Conservation (phyloP, 2,113 vertebrate genomes). For the Prunella himalayana region DNA sequence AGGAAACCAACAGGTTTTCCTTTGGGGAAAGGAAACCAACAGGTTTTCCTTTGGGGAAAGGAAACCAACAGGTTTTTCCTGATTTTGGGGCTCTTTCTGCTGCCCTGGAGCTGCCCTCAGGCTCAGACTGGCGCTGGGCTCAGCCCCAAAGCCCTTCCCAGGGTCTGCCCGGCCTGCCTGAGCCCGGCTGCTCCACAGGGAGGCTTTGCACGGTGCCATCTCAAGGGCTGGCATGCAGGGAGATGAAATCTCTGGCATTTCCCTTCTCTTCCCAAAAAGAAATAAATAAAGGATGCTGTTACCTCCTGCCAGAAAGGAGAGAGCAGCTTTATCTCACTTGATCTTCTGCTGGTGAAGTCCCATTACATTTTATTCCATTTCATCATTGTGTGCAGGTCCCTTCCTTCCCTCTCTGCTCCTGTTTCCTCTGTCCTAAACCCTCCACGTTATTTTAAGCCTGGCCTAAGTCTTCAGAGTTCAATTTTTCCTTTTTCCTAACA, state of each 20-base stretch:
- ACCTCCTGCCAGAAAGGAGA: not conserved
- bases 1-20: not conserved
- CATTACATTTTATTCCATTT: not conserved
- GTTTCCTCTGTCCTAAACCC: not conserved
- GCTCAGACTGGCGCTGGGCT: not conserved
- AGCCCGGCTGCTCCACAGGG: not conserved
- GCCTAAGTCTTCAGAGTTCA: not conserved
- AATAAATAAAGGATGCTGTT: not conserved
- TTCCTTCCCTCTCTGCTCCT: not conserved
- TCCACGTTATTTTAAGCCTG: not conserved
- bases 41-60: too few species aligned
- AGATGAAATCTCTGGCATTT: not conserved
- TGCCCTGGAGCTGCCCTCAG: not conserved
- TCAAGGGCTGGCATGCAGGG: not conserved
- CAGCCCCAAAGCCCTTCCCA: not conserved
- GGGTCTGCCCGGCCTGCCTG: not conserved
- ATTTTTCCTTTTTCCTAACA: not conserved
- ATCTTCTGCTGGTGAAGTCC: not conserved
- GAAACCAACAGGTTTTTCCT: not conserved
- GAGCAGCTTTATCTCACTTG: not conserved
- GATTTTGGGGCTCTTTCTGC: not conserved
- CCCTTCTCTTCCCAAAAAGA: not conserved
- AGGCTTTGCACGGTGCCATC: accelerated
- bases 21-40: not conserved
- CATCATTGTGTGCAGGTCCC: not conserved